These are phyloP conservation scores for Peribatodes rhomboidaria DNA, from an alignment of 2,888 invertebrate species.

Conservation along the genomic window DNA sequence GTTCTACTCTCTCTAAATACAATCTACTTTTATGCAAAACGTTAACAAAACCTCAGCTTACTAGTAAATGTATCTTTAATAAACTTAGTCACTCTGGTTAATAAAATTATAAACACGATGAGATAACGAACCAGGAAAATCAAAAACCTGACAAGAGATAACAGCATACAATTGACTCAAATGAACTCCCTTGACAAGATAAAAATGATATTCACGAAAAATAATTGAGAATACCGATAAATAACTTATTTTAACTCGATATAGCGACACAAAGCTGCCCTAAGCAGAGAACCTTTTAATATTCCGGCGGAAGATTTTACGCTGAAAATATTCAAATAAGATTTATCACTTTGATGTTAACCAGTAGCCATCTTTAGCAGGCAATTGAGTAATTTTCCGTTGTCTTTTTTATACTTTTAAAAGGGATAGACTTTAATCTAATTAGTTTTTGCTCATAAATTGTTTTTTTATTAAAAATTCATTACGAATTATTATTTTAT, in stretches of 20 bases:
- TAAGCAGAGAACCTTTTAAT: constrained; percentile 48
- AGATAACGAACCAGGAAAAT: not conserved
- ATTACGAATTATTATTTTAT: no score
- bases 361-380: constrained; percentile 20
- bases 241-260: constrained; percentile 42
- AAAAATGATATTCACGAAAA: constrained; percentile 12
- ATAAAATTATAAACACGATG: no score
- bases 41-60: no score
- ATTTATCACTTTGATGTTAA: constrained; percentile 63
- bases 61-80: no score
- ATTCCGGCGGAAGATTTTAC: constrained; percentile 50
- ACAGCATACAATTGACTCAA: constrained; percentile 6
- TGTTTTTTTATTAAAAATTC: no score
- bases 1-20: no score
- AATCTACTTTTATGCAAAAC: no score
- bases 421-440: no score
- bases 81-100: no score
- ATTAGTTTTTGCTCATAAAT: no score
- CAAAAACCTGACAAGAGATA: not conserved
- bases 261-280: constrained; percentile 31
- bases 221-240: constrained; percentile 35
- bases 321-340: constrained; percentile 65
- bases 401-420: not conserved
- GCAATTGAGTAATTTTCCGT: constrained; percentile 22
- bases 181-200: not conserved